phyloP scores from a whole-genome alignment of 2,797 vertebrate species.

The Sebastes ruberrimus region DNA sequence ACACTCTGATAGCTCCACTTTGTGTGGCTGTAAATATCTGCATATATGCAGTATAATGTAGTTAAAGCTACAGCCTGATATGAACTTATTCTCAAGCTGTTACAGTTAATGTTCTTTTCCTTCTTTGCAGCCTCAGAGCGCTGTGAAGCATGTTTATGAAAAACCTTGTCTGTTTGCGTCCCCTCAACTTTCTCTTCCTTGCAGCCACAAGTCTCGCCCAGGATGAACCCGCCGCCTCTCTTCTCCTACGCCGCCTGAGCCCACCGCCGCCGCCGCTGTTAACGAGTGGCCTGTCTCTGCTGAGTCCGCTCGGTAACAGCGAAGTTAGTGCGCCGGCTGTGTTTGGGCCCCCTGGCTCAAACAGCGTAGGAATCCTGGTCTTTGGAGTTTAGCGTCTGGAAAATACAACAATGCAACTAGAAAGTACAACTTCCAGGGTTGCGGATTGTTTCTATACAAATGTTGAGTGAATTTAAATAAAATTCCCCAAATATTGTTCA shows the following conservation, averaged over 20 bases:
- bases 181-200: not conserved
- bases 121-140: not conserved
- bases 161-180: not conserved
- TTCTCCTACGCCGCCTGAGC: not conserved
- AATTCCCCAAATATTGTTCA: not conserved
- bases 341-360: conserved; percentile 2
- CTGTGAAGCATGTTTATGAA: not conserved
- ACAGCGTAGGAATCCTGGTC: not conserved
- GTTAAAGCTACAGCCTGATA: not conserved
- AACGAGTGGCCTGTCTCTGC: not conserved
- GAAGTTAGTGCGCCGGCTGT: not conserved
- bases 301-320: not conserved
- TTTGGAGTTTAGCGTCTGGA: not conserved
- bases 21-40: not conserved
- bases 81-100: conserved; percentile 2
- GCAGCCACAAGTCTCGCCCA: not conserved
- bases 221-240: not conserved
- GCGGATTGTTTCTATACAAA: not conserved
- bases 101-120: not conserved
- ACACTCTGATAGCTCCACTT: not conserved
- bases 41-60: not conserved
- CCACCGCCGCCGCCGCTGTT: not conserved
- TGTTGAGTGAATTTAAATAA: not conserved
- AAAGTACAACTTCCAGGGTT: not conserved
- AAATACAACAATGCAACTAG: not conserved